Evolutionary conservation across 2,888 invertebrate genomes (phyloP).

Genomic region (Epirrita christyi): DNA sequence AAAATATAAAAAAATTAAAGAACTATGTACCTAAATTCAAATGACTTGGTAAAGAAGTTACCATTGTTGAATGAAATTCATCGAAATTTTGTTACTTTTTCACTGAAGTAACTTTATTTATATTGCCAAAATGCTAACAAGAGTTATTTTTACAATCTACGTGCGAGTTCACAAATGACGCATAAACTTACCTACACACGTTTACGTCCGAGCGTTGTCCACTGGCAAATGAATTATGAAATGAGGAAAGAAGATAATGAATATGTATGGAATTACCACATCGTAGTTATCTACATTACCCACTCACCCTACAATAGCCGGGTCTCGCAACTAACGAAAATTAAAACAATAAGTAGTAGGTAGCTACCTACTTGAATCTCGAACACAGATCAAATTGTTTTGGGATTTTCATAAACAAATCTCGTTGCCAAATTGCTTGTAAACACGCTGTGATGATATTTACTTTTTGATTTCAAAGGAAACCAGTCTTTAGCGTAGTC

Average conservation of each 20-base stretch:
- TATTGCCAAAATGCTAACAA: conserved; percentile 8
- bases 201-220: conserved; percentile 4
- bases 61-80: too few relatives aligned
- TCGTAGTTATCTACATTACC: too few relatives aligned
- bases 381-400: conserved; percentile 6
- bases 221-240: conserved; percentile 17
- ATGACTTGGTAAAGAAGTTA: too few relatives aligned
- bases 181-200: conserved; percentile 19
- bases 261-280: neutral
- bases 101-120: neutral
- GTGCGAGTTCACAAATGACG: conserved; percentile 15
- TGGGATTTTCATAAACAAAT: conserved; percentile 12
- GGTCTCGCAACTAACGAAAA: neutral
- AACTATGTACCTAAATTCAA: too few relatives aligned
- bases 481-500: neutral
- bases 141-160: conserved; percentile 20
- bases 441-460: conserved; percentile 30
- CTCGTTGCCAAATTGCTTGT: conserved; percentile 17
- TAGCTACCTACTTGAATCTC: conserved; percentile 7
- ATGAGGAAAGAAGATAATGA: neutral
- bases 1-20: too few relatives aligned
- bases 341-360: neutral
- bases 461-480: conserved; percentile 32
- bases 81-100: too few relatives aligned
- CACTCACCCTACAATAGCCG: neutral